Evolutionary conservation across 2,797 vertebrate genomes (phyloP).

Genomic region (Avahi laniger): DNA sequence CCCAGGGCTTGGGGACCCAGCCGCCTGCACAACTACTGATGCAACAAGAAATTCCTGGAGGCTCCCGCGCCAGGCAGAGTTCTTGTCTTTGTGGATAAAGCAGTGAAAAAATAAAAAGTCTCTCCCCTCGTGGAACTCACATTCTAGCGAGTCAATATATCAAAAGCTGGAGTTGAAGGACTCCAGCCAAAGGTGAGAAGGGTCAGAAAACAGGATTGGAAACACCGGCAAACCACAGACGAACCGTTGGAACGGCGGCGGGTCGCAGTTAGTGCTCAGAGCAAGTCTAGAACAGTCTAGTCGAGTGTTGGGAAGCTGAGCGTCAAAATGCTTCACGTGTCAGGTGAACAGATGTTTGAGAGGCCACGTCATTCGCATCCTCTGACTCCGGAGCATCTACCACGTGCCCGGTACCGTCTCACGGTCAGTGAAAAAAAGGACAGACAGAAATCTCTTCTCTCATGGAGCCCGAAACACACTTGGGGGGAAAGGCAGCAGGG

Average conservation of each 20-base stretch:
- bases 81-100: not conserved
- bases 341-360: not conserved
- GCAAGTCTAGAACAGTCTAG: not conserved
- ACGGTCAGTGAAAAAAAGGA: not conserved
- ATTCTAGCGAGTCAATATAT: not conserved
- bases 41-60: not conserved
- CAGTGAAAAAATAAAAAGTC: accelerated
- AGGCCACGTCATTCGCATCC: not conserved
- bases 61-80: not conserved
- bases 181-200: not conserved
- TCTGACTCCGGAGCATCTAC: not conserved
- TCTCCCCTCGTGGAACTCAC: not conserved
- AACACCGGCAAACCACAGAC: accelerated
- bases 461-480: accelerated
- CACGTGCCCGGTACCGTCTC: not conserved
- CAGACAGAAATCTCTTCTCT: not conserved
- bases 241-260: accelerated
- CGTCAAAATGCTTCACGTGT: not conserved
- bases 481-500: accelerated
- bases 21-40: accelerated
- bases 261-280: not conserved
- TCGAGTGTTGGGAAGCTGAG: not conserved
- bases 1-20: not conserved
- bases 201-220: not conserved
- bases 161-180: not conserved